A percentile compares a stretch with the other conserved stretches of the same genome.
Evolutionary conservation across 1,140 invertebrate genomes (phyloP).

Genomic region (Oryctes rhinoceros): DNA sequence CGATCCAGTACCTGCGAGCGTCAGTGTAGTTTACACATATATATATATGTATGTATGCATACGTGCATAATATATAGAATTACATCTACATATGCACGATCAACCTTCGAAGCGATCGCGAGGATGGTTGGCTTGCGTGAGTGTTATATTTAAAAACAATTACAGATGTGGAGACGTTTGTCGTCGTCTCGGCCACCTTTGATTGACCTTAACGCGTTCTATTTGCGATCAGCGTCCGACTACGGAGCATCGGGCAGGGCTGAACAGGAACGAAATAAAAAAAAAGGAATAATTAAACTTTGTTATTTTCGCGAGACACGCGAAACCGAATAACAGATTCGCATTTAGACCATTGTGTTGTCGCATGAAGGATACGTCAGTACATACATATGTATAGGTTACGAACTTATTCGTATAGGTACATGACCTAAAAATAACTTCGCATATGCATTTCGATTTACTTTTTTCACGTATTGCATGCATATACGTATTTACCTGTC

Average conservation of each 20-base stretch:
- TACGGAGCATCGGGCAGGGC: no score
- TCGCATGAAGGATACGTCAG: background rate
- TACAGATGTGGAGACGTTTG: slow-evolving; percentile 17
- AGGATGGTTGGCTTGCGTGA: background rate
- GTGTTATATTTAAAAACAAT: slow-evolving; percentile 23
- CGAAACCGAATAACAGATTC: slow-evolving; percentile 10
- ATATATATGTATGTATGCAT: no score
- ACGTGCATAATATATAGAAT: no score
- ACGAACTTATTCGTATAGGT: background rate
- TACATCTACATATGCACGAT: background rate
- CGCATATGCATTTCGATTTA: background rate
- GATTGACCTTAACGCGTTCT: slow-evolving; percentile 21
- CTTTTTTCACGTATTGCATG: background rate
- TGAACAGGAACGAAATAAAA: background rate
- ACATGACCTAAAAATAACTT: slow-evolving; percentile 5
- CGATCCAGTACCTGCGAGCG: no score
- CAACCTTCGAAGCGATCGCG: background rate
- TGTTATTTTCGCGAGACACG: slow-evolving; percentile 9
- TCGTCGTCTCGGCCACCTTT: slow-evolving; percentile 16
- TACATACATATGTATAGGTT: background rate
- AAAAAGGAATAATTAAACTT: slow-evolving; percentile 14
- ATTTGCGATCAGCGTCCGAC: slow-evolving; percentile 14
- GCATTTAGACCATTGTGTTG: slow-evolving; percentile 16
- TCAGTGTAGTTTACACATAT: no score
- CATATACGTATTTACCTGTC: no score